Conservation (phyloP, 2,888 invertebrate species). For the Pegoplata infirma region DNA sequence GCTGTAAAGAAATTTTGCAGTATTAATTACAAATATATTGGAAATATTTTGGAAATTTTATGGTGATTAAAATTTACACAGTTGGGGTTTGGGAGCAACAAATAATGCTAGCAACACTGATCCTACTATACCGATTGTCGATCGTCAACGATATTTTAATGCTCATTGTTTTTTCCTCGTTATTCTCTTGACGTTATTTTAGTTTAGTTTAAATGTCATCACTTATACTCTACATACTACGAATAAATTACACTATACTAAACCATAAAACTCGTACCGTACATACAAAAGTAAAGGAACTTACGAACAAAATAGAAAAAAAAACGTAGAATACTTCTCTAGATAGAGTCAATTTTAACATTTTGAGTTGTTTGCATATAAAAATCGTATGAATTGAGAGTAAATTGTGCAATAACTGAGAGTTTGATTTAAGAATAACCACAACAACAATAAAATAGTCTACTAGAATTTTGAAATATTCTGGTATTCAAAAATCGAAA, state of each 20-base stretch:
- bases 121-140: constrained; percentile 2
- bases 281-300: constrained; percentile 33
- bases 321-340: too few species aligned
- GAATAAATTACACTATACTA: constrained; percentile 15
- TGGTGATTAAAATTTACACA: neutral
- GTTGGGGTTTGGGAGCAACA: neutral
- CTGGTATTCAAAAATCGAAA: constrained; percentile 52
- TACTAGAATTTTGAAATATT: constrained; percentile 55
- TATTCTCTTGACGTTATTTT: constrained; percentile 48
- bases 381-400: constrained; percentile 48
- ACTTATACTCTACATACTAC: constrained; percentile 41
- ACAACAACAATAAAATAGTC: constrained; percentile 5
- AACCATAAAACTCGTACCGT: constrained; percentile 25
- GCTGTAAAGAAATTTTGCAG: too few species aligned
- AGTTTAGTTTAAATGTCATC: constrained; percentile 57
- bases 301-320: constrained; percentile 9
- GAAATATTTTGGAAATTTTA: too few species aligned
- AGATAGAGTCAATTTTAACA: constrained; percentile 56
- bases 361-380: constrained; percentile 47
- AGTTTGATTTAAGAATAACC: constrained; percentile 24
- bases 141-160: constrained; percentile 29
- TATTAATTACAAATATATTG: too few species aligned
- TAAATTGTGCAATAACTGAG: constrained; percentile 51
- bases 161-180: constrained; percentile 48
- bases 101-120: constrained; percentile 28